A percentile compares a stretch with the other conserved stretches of the same genome.
These are phyloP conservation scores for Machimus atricapillus DNA, from an alignment of 2,888 invertebrate genomes.

Conservation along the genomic window DNA sequence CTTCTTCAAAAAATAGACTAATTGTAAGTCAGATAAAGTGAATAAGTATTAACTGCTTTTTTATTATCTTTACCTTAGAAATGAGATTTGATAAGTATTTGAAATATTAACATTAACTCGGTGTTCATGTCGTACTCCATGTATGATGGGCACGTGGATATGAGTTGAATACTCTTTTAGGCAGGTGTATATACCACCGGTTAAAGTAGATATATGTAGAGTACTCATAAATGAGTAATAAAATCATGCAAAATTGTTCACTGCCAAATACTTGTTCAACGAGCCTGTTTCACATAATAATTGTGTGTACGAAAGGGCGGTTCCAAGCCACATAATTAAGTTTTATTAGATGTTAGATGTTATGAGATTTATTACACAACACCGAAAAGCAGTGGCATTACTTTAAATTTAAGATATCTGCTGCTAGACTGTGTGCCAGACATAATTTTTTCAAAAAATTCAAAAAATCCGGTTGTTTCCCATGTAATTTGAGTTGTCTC, in stretches of 20 bases:
- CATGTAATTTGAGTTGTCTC: background rate
- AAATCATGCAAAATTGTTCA: background rate
- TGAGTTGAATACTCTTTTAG: too few relatives aligned
- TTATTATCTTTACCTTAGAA: too few relatives aligned
- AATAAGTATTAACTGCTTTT: too few relatives aligned
- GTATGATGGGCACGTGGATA: too few relatives aligned
- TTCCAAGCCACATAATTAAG: background rate
- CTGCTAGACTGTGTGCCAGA: background rate
- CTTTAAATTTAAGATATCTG: background rate
- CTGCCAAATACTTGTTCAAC: background rate
- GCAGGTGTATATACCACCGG: too few relatives aligned
- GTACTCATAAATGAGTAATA: background rate
- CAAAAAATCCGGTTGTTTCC: conserved; percentile 9
- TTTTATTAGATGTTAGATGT: background rate
- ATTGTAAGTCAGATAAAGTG: too few relatives aligned
- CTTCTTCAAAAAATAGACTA: too few relatives aligned
- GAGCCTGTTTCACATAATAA: background rate
- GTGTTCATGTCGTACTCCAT: too few relatives aligned
- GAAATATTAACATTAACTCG: too few relatives aligned
- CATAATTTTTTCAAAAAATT: background rate
- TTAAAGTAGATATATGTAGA: background rate
- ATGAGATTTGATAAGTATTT: too few relatives aligned
- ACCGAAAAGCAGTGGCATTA: background rate
- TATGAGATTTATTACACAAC: background rate
- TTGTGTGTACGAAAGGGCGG: background rate